Conservation (phyloP, 2,888 invertebrate genomes). For the Tenthredo amoena region DNA sequence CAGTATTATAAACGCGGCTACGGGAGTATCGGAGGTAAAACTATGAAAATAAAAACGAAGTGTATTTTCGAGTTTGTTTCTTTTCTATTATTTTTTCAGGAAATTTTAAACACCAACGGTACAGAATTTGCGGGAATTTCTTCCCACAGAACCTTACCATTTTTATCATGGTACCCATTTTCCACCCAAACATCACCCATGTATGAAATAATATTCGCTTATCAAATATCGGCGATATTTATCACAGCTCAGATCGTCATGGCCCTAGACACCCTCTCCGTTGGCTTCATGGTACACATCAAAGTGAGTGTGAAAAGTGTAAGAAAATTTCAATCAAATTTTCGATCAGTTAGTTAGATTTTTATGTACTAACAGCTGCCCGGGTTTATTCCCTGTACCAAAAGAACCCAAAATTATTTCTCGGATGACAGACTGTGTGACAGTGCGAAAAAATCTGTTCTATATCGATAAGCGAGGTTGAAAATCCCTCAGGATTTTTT, state of each 20-base stretch:
- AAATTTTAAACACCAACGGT: background rate
- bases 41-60: background rate
- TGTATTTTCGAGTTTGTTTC: background rate
- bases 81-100: background rate
- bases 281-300: slow-evolving; percentile 16
- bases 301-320: background rate
- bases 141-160: background rate
- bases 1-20: background rate
- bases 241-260: background rate
- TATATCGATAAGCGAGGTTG: slow-evolving; percentile 1
- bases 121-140: background rate
- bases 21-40: background rate
- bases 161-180: slow-evolving; percentile 24
- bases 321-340: background rate
- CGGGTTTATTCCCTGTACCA: too few relatives aligned
- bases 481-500: background rate
- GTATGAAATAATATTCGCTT: slow-evolving; percentile 21
- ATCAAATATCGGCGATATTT: background rate
- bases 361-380: background rate
- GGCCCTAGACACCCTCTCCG: background rate
- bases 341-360: background rate
- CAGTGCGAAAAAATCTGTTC: slow-evolving; percentile 1
- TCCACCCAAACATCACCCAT: slow-evolving; percentile 15
- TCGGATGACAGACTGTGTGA: background rate
- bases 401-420: background rate